Evolutionary conservation across 2,888 invertebrate genomes (phyloP).

Genomic region (Athalia rosae): DNA sequence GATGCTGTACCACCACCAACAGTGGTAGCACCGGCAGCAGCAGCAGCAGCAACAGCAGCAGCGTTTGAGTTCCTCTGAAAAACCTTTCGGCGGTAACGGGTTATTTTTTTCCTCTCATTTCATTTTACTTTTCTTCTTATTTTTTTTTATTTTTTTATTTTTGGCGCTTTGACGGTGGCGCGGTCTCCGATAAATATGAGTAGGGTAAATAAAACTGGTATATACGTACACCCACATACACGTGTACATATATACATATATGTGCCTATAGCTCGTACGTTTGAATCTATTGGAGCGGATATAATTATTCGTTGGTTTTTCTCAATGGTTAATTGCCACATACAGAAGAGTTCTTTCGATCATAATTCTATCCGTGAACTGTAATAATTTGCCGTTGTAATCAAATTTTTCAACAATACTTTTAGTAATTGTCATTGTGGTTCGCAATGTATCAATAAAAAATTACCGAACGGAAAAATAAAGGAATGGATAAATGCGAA

Average conservation of each 20-base stretch:
- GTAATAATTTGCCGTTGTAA: too few species aligned
- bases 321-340: neutral
- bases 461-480: too few species aligned
- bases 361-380: too few species aligned
- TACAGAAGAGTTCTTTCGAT: too few species aligned
- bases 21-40: neutral
- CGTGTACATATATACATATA: too few species aligned
- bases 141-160: slow-evolving; percentile 21
- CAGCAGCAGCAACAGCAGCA: neutral
- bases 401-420: too few species aligned
- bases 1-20: neutral
- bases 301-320: slow-evolving; percentile 30
- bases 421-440: too few species aligned
- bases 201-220: slow-evolving; percentile 32
- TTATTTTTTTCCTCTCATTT: too few species aligned
- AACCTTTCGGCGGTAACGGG: neutral
- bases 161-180: slow-evolving; percentile 36
- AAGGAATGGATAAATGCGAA: too few species aligned
- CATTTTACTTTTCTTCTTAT: too few species aligned
- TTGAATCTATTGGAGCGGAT: slow-evolving; percentile 31
- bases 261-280: neutral
- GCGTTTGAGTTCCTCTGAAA: neutral
- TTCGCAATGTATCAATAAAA: too few species aligned
- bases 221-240: too few species aligned
- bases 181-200: slow-evolving; percentile 23